A percentile compares a stretch with the other conserved stretches of the same genome.
Evolutionary conservation across 2,797 vertebrate genomes (phyloP).

Genomic region (Rallus crepitans): DNA sequence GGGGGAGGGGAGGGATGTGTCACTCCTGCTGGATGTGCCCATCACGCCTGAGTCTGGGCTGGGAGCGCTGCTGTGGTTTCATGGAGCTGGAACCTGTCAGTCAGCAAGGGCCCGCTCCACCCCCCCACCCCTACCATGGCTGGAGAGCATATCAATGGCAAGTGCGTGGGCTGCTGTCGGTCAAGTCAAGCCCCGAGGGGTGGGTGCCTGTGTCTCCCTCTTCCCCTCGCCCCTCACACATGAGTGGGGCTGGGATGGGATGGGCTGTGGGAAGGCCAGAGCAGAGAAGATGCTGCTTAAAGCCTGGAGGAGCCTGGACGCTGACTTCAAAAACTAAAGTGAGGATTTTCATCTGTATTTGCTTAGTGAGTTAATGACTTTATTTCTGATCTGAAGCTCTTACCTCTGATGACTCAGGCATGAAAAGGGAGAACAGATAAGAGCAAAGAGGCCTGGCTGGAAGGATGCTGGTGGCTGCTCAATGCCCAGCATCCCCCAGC

Average conservation of each 20-base stretch:
- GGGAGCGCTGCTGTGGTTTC: neutral
- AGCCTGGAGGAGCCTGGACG: neutral
- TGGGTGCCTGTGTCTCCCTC: fast-evolving
- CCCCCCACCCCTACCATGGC: fast-evolving
- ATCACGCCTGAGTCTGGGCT: fast-evolving
- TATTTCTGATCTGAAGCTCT: slow-evolving; percentile 41
- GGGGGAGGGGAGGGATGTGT: neutral
- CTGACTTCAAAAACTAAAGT: neutral
- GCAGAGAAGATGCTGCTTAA: neutral
- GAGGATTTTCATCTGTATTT: neutral
- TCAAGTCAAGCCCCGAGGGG: fast-evolving
- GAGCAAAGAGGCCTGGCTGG: neutral
- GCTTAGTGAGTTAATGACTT: slow-evolving; percentile 21
- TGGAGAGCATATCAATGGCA: fast-evolving
- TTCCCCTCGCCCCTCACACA: fast-evolving
- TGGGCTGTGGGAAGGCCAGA: fast-evolving
- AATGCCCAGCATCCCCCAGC: neutral
- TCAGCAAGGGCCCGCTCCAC: too few species aligned
- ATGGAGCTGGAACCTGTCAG: neutral
- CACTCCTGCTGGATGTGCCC: fast-evolving
- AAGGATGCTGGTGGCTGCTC: slow-evolving; percentile 32
- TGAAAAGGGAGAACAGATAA: slow-evolving; percentile 36
- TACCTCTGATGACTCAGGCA: slow-evolving; percentile 27
- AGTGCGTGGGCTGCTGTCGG: fast-evolving
- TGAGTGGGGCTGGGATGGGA: neutral